Conservation (phyloP, 1,140 invertebrate species). For the Latrodectus geometricus region DNA sequence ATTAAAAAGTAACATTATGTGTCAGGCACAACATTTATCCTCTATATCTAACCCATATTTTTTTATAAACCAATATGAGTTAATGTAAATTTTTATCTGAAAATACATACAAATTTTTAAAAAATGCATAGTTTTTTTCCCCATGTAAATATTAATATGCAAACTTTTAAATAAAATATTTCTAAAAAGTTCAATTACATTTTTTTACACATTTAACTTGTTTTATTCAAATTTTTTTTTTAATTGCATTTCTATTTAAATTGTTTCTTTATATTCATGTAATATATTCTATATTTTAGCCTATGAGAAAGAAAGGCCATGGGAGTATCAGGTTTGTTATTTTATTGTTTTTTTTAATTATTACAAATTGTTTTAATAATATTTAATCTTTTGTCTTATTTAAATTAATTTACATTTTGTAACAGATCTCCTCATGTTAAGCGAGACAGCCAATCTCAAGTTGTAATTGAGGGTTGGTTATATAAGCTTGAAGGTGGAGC, state of each 20-base stretch:
- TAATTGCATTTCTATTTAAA: background rate
- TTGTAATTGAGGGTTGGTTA: conserved; percentile 88
- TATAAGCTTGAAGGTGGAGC: conserved; percentile 92
- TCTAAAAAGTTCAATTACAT: background rate
- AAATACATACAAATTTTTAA: background rate
- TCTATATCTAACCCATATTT: too few relatives aligned
- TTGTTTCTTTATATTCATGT: background rate
- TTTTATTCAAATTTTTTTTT: background rate
- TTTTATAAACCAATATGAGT: too few relatives aligned
- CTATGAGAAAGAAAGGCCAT: conserved; percentile 52
- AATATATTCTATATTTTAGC: conserved; percentile 33
- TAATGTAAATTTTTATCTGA: too few relatives aligned
- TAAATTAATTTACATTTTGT: background rate
- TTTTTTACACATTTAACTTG: background rate
- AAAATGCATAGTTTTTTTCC: background rate
- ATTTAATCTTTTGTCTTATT: background rate
- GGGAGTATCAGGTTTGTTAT: conserved; percentile 43
- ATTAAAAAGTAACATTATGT: too few relatives aligned
- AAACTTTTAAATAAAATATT: background rate
- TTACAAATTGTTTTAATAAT: background rate
- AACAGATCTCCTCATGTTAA: conserved; percentile 68
- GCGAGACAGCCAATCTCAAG: conserved; percentile 76
- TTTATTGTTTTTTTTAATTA: background rate
- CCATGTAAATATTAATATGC: background rate
- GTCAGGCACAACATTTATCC: too few relatives aligned